Evolutionary conservation across 2,797 vertebrate genomes (phyloP).

Genomic region (Acrocephalus scirpaceus): DNA sequence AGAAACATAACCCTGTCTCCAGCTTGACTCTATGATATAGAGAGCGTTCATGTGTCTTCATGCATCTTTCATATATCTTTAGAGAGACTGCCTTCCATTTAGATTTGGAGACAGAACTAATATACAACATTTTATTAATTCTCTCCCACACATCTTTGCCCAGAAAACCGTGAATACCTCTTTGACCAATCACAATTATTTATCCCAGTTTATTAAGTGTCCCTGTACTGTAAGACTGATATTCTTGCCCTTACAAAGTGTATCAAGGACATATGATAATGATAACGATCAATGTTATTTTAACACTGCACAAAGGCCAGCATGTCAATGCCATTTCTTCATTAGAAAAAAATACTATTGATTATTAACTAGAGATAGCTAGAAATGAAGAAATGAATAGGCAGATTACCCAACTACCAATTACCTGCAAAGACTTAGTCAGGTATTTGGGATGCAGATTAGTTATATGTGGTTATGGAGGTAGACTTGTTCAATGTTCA

Average conservation of each 20-base stretch:
- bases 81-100: conserved; percentile 30
- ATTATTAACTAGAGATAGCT: conserved; percentile 77
- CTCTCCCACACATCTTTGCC: conserved; percentile 53
- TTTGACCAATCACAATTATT: conserved; percentile 68
- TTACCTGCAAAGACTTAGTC: conserved; percentile 58
- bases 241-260: conserved; percentile 67
- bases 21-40: neutral
- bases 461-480: conserved; percentile 48
- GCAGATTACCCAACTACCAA: conserved; percentile 68
- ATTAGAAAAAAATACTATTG: conserved; percentile 78
- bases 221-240: conserved; percentile 64
- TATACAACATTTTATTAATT: conserved; percentile 59
- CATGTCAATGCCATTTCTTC: conserved; percentile 76
- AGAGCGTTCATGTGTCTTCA: conserved; percentile 11
- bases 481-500: conserved; percentile 48
- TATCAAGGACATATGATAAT: conserved; percentile 83
- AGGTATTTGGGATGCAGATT: conserved; percentile 71
- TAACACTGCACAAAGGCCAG: conserved; percentile 76
- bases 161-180: conserved; percentile 17
- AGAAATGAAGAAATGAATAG: conserved; percentile 73
- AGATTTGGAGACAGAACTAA: conserved; percentile 58
- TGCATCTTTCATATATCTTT: conserved; percentile 1
- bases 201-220: conserved; percentile 63
- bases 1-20: neutral
- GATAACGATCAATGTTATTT: conserved; percentile 78